Conservation (phyloP, 1,140 invertebrate genomes). For the Drosophila kohkoa region DNA sequence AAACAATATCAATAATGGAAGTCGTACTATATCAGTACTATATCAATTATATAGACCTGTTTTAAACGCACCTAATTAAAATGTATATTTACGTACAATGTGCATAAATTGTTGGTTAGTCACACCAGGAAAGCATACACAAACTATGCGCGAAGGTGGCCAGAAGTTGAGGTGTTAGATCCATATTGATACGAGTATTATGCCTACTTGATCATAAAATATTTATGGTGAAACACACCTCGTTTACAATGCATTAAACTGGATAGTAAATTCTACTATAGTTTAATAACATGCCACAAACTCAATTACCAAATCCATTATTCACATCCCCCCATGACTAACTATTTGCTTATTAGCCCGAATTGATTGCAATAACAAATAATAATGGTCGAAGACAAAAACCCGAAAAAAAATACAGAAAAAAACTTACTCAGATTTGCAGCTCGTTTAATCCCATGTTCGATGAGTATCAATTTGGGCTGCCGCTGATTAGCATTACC, state of each 20-base stretch:
- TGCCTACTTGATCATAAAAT: neutral
- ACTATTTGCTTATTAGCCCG: constrained; percentile 14
- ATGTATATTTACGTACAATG: constrained; percentile 4
- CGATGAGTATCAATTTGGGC: neutral
- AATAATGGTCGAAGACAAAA: neutral
- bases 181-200: neutral
- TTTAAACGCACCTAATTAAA: constrained; percentile 9
- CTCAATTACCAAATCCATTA: constrained; percentile 29
- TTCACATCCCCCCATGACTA: constrained; percentile 1
- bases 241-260: constrained; percentile 17
- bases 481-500: neutral
- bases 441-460: neutral
- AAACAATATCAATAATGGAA: neutral
- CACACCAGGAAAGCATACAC: constrained; percentile 23
- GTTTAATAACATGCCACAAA: constrained; percentile 17
- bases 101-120: constrained; percentile 27
- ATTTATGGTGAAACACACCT: constrained; percentile 4
- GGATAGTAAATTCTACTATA: constrained; percentile 8
- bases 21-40: neutral
- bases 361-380: constrained; percentile 13
- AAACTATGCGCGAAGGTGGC: constrained; percentile 1
- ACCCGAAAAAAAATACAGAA: neutral
- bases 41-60: constrained; percentile 5
- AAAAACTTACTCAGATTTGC: neutral
- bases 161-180: constrained; percentile 17